These are phyloP conservation scores for Cyclopterus lumpus DNA, from an alignment of 2,797 vertebrate species.

Conservation along the genomic window DNA sequence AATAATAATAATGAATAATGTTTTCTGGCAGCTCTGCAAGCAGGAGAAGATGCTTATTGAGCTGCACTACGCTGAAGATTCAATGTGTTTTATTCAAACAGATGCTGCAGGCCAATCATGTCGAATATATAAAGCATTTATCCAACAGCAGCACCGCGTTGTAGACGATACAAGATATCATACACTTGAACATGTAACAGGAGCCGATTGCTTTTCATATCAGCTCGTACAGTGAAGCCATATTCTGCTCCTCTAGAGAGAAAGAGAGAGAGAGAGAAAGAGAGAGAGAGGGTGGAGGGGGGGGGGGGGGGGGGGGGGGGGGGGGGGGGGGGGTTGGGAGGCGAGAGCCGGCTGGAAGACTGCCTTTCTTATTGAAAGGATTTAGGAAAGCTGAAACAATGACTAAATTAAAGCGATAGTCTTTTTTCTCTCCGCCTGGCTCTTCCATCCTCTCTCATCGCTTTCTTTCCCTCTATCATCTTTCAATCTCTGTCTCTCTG, in stretches of 20 bases:
- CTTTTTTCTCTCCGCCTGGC: slow-evolving; percentile 29
- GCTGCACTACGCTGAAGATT: slow-evolving; percentile 7
- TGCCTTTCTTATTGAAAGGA: slow-evolving; percentile 50
- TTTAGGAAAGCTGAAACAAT: slow-evolving; percentile 73
- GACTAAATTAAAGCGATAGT: slow-evolving; percentile 79
- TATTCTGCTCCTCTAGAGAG: slow-evolving; percentile 11
- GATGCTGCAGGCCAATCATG: slow-evolving; percentile 6
- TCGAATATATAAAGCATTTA: slow-evolving; percentile 16
- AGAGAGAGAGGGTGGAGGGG: background rate
- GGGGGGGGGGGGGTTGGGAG: slow-evolving; percentile 10
- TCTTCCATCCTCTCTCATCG: slow-evolving; percentile 48
- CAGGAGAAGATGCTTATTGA: slow-evolving; percentile 20
- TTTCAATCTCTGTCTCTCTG: slow-evolving; percentile 74
- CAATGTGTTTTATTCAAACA: slow-evolving; percentile 22
- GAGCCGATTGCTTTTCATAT: slow-evolving; percentile 53
- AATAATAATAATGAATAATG: slow-evolving; percentile 6
- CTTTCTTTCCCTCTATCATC: slow-evolving; percentile 62
- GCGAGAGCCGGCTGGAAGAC: slow-evolving; percentile 26
- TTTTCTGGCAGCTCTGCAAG: slow-evolving; percentile 35
- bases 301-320: background rate
- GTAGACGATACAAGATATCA: slow-evolving; percentile 48
- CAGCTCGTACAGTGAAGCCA: slow-evolving; percentile 36
- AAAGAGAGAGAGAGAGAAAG: background rate
- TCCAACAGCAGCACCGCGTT: slow-evolving; percentile 17
- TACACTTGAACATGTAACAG: slow-evolving; percentile 28